Base-by-base conservation (phyloP, 1,140 invertebrate genomes). In the Drosophila malerkotliana region DNA sequence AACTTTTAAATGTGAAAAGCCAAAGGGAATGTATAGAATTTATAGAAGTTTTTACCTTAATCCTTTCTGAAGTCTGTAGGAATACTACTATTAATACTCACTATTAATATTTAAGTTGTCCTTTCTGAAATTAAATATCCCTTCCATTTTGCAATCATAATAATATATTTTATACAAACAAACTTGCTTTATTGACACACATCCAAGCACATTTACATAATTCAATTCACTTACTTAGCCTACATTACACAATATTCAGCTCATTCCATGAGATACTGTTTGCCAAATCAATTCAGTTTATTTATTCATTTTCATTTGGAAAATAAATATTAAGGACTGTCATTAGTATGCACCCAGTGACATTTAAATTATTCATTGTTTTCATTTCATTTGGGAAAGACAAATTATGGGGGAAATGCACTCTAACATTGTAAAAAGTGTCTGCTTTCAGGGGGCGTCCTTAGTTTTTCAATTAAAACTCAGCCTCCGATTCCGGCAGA, bases 121-220 rank as follows among this genome's bases (percentile, higher is more conserved):
- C 26, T 28, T 28, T 6, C 6, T 28, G 5, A 41, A 41, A n/a
- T 41, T 14, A 14, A 41, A 4, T 41, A 14, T n/a, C 4, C 24
- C 24, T 28, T 26, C 1, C 10, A 15, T 26, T 32, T 15, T 34
- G 6, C 10, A 62, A 0, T 24, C 4, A 12, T 1, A 45, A 21
- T 10, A 14, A 51, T 12, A 37, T 37, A 26, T 54, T 48, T 61
- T 7, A 18, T 67, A 45, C 30, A 78, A 73, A 48, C 55, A n/a
- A n/a, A n/a, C 2, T 37, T 32, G 30, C 37, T 79, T 79, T 72
- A 72, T 76, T 84, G 44, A 84, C 55, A 51, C 71, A 63, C 44
- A 75, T 52, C 59, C 26, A 84, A 83, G 80, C 76, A 84, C 76
- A 83, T 72, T 76, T 61, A 79, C 58, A 72, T 61, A 63, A 48